Conservation (phyloP, 2,888 invertebrate species). For the Drosophila ochracea region DNA sequence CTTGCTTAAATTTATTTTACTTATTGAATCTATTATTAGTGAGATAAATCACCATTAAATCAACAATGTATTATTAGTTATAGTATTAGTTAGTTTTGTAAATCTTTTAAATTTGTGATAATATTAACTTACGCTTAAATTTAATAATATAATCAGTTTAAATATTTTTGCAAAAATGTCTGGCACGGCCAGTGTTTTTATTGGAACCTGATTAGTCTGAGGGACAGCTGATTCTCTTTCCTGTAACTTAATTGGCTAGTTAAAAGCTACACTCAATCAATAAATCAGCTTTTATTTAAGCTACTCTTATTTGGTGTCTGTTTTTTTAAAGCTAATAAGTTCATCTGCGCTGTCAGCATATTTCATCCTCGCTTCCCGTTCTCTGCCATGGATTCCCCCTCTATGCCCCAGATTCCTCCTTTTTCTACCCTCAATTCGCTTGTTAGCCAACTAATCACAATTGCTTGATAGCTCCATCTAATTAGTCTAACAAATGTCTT, state of each 20-base stretch:
- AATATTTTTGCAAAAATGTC: not conserved
- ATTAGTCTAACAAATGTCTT: slow-evolving; percentile 64
- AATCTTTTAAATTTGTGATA: not conserved
- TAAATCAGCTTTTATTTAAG: not conserved
- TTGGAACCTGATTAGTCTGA: too few relatives aligned
- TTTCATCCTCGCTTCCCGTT: slow-evolving; percentile 17
- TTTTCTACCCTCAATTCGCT: not conserved
- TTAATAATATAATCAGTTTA: not conserved
- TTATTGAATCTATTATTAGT: not conserved
- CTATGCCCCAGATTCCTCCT: not conserved
- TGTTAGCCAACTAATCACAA: slow-evolving; percentile 31
- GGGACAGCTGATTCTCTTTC: not conserved
- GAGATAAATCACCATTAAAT: not conserved
- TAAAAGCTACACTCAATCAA: not conserved
- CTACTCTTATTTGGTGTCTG: not conserved
- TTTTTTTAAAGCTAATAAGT: slow-evolving; percentile 22
- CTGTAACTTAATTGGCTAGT: not conserved
- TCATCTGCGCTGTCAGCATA: slow-evolving; percentile 19
- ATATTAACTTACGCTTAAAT: too few relatives aligned
- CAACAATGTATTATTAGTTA: not conserved
- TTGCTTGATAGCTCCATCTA: slow-evolving; percentile 53
- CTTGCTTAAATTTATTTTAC: not conserved
- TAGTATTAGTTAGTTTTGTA: not conserved
- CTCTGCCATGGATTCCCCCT: not conserved
- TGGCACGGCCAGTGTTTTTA: not conserved